A percentile compares a stretch with the other conserved stretches of the same genome.
These are phyloP conservation scores for Eremobia ochroleuca DNA, from an alignment of 2,888 invertebrate genomes.

Conservation along the genomic window DNA sequence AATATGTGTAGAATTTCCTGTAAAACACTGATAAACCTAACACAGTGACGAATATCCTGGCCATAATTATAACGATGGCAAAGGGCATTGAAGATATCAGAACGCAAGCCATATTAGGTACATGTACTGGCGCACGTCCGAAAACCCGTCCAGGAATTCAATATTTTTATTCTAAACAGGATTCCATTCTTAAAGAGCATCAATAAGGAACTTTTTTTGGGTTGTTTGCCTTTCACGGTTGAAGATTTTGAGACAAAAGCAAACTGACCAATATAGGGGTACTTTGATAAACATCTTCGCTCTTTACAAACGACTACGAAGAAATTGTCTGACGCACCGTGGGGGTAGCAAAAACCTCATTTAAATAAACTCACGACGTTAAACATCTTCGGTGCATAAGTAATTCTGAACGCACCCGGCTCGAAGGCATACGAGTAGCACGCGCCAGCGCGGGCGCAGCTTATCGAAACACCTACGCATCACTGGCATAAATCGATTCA, in stretches of 20 bases:
- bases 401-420: slow-evolving; percentile 74
- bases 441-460: slow-evolving; percentile 68
- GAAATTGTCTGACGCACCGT: slow-evolving; percentile 72
- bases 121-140: slow-evolving; percentile 21
- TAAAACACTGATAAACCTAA: slow-evolving; percentile 53
- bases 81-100: slow-evolving; percentile 59
- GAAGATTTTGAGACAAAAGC: slow-evolving; percentile 43
- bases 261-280: slow-evolving; percentile 47
- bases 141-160: slow-evolving; percentile 27
- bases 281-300: slow-evolving; percentile 49
- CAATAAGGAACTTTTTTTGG: slow-evolving; percentile 32
- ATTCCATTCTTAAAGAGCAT: slow-evolving; percentile 36
- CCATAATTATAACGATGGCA: slow-evolving; percentile 50
- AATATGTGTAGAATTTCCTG: slow-evolving; percentile 53
- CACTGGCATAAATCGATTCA: slow-evolving; percentile 67
- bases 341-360: slow-evolving; percentile 78
- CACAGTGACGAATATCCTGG: slow-evolving; percentile 56
- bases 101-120: slow-evolving; percentile 7
- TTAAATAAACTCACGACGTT: slow-evolving; percentile 77
- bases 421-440: slow-evolving; percentile 69
- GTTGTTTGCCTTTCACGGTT: slow-evolving; percentile 35
- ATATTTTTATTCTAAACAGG: slow-evolving; percentile 39
- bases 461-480: slow-evolving; percentile 72
- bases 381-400: slow-evolving; percentile 78
- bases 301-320: slow-evolving; percentile 54